phyloP scores from a whole-genome alignment of 2,113 vertebrate genomes.

The Podarcis muralis region DNA sequence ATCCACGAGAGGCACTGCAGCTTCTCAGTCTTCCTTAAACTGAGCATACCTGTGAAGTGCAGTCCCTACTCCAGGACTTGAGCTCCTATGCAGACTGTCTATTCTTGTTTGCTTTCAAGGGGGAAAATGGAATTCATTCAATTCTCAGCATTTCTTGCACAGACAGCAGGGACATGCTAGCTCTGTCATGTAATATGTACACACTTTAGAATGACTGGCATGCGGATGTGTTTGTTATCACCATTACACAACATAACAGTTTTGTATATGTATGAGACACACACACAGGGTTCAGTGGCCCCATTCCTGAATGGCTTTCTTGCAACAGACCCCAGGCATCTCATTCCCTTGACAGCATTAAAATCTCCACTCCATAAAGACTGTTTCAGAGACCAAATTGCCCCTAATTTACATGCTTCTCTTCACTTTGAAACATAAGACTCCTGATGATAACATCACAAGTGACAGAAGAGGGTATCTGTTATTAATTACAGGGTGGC shows the following conservation, averaged over 20 bases:
- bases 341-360: not conserved
- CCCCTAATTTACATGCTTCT: slow-evolving; percentile 74
- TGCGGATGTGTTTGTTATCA: not conserved
- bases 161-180: not conserved
- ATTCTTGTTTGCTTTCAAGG: not conserved
- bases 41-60: not conserved
- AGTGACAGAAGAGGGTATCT: slow-evolving; percentile 73
- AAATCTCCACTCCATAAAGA: slow-evolving; percentile 44
- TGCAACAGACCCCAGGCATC: slow-evolving; percentile 58
- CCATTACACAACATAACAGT: not conserved
- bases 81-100: not conserved
- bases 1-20: not conserved
- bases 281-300: not conserved
- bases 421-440: slow-evolving; percentile 75
- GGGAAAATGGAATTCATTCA: not conserved
- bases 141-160: not conserved
- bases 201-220: not conserved
- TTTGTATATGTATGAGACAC: not conserved
- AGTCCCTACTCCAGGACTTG: not conserved
- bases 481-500: slow-evolving; percentile 74
- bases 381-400: slow-evolving; percentile 66
- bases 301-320: not conserved
- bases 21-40: not conserved
- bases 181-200: not conserved
- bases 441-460: slow-evolving; percentile 70